Percentiles rank a stretch among this genome's conserved stretches.
phyloP scores from a whole-genome alignment of 2,113 vertebrate species.

The Lampris incognitus region DNA sequence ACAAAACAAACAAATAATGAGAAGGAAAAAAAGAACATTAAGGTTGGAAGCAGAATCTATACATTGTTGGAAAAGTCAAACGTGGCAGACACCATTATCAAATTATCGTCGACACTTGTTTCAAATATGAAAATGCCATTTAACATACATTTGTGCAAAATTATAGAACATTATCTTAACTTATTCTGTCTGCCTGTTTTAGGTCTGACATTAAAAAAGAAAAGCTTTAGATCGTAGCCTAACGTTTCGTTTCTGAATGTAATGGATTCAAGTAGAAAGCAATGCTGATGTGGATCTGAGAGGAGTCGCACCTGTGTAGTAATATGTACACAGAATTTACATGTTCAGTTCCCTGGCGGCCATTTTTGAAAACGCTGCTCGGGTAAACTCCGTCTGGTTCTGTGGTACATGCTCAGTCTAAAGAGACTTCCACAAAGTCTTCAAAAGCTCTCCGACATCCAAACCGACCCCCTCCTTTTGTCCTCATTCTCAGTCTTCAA shows the following conservation, averaged over 20 bases:
- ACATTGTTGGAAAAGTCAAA: neutral
- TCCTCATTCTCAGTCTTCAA: neutral
- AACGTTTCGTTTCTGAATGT: neutral
- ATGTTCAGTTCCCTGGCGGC: neutral
- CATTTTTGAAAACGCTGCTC: neutral
- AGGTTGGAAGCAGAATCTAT: too few relatives aligned
- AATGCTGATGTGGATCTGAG: neutral
- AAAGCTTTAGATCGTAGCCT: too few relatives aligned
- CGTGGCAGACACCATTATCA: too few relatives aligned
- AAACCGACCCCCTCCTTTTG: neutral
- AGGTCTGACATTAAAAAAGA: too few relatives aligned
- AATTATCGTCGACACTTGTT: too few relatives aligned
- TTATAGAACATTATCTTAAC: too few relatives aligned
- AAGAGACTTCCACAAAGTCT: neutral
- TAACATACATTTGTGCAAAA: too few relatives aligned
- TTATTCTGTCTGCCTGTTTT: too few relatives aligned
- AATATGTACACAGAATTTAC: neutral
- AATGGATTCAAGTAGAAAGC: neutral
- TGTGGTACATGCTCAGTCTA: neutral
- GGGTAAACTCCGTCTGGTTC: too few relatives aligned
- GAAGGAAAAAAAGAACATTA: neutral
- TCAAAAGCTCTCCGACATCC: slow-evolving; percentile 18
- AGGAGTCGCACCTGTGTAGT: neutral
- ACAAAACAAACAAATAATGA: neutral
- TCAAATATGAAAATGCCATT: too few relatives aligned